These are phyloP conservation scores for Himalopsyche phryganea DNA, from an alignment of 1,140 invertebrate species.

Conservation along the genomic window DNA sequence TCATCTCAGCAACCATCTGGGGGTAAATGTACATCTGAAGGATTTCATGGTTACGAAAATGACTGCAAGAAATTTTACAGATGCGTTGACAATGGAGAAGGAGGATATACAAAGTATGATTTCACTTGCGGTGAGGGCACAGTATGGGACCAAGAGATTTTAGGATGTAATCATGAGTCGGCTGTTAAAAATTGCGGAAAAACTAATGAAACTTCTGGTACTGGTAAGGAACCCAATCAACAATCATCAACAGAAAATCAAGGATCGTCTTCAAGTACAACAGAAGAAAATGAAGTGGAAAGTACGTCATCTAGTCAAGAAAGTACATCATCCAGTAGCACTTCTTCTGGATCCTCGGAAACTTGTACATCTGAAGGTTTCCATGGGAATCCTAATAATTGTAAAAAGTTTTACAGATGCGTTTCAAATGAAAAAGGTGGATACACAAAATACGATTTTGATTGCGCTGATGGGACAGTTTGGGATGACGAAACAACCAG, in stretches of 20 bases:
- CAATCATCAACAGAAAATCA: slow-evolving; percentile 31
- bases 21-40: slow-evolving; percentile 42
- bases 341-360: slow-evolving; percentile 28
- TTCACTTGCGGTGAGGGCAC: slow-evolving; percentile 65
- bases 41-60: slow-evolving; percentile 56
- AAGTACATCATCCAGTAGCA: slow-evolving; percentile 4
- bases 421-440: slow-evolving; percentile 61
- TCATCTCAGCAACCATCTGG: slow-evolving; percentile 16
- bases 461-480: slow-evolving; percentile 57
- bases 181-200: slow-evolving; percentile 38
- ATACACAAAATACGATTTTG: slow-evolving; percentile 57
- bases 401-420: slow-evolving; percentile 70
- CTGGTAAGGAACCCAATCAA: slow-evolving; percentile 23
- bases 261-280: slow-evolving; percentile 29
- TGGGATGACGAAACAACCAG: slow-evolving; percentile 45
- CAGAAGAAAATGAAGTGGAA: background rate
- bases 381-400: slow-evolving; percentile 61
- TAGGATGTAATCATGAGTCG: slow-evolving; percentile 55
- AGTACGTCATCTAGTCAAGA: background rate
- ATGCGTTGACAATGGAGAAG: slow-evolving; percentile 60
- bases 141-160: slow-evolving; percentile 59
- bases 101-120: slow-evolving; percentile 56
- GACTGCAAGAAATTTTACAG: slow-evolving; percentile 67
- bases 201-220: slow-evolving; percentile 17
- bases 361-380: slow-evolving; percentile 56